Base-by-base conservation (phyloP, 2,113 vertebrate genomes). In the Onychostruthus taczanowskii region DNA sequence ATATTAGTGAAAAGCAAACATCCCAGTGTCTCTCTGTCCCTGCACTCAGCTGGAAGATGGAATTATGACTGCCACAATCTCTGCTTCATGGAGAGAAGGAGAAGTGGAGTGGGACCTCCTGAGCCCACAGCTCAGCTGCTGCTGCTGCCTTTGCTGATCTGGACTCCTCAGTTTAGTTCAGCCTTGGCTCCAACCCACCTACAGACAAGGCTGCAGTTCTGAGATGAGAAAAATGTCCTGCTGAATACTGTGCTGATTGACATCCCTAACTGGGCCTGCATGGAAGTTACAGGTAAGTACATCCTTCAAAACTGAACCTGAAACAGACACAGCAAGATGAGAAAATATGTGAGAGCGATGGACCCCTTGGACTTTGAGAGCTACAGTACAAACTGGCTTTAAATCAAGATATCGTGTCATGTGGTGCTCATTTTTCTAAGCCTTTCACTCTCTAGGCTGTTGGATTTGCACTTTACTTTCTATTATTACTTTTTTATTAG, bases 401-500 rank as follows among this genome's bases (percentile, higher is more conserved):
- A 89, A 81, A 96, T 94, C 80, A 89, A 90, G 63, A 33, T 56
- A 89, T 44, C 19, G 41, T 21, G 61, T 86, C 82, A 85, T 49
- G 46, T 56, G 47, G 75, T 37, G n/a, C 24, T 64, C 47, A 30
- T 13, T 53, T 86, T 84, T 53, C 46, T 31, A 84, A 81, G 53
- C 68, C n/a, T 93, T 55, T 49, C 26, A 24, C 72, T 88, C 55
- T 74, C 82, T 37, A 64, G 56, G 56, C 56, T 26, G 6, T 52
- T 13, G 2, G 61, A 84, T 92, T 90, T 84, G n/a, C 61, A 81
- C 79, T 89, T 95, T 82, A 49, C 56, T 92, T 94, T 67, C 44
- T 62, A 58, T 94, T 86, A 95, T 73, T 93, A 92, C 55, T 90
- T 93, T 91, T 96, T 94, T 93, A 94, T 88, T 96, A 96, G 82